Conservation (phyloP, 2,888 invertebrate species). For the Sussaba pulchella region DNA sequence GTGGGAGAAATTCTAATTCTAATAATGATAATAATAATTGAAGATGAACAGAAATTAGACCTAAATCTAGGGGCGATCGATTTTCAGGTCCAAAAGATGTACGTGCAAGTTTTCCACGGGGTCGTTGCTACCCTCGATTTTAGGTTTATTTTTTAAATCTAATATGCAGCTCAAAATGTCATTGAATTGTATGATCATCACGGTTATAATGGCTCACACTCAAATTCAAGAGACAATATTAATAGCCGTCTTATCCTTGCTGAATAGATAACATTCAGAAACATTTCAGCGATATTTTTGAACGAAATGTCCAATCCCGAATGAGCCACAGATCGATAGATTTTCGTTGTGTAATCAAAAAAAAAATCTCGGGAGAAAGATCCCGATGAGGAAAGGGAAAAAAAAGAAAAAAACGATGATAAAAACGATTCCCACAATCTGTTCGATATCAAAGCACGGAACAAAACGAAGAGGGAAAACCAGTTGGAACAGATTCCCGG, state of each 20-base stretch:
- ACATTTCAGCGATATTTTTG: constrained; percentile 4
- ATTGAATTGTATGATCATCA: no score
- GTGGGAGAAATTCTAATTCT: no score
- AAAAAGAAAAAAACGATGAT: neutral
- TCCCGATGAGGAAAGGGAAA: constrained; percentile 18
- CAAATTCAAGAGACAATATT: neutral
- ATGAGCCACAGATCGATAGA: constrained; percentile 7
- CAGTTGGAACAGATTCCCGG: constrained; percentile 72
- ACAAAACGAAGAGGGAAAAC: constrained; percentile 27
- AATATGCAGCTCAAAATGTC: no score
- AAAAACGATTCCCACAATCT: constrained; percentile 45
- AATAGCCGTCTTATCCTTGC: neutral
- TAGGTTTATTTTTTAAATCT: no score
- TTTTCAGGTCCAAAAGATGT: no score
- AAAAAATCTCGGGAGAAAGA: no score
- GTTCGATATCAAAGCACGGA: constrained; percentile 10
- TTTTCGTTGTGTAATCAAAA: constrained; percentile 23
- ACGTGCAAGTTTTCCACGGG: no score
- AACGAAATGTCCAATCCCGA: constrained; percentile 14
- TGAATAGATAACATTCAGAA: constrained; percentile 2
- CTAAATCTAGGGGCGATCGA: no score
- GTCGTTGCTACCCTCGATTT: no score
- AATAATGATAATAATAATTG: no score
- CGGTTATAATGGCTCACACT: neutral
- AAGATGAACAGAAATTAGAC: no score